A percentile compares a stretch with the other conserved stretches of the same genome.
Evolutionary conservation across 2,797 vertebrate genomes (phyloP).

Genomic region (Danio aesculapii): DNA sequence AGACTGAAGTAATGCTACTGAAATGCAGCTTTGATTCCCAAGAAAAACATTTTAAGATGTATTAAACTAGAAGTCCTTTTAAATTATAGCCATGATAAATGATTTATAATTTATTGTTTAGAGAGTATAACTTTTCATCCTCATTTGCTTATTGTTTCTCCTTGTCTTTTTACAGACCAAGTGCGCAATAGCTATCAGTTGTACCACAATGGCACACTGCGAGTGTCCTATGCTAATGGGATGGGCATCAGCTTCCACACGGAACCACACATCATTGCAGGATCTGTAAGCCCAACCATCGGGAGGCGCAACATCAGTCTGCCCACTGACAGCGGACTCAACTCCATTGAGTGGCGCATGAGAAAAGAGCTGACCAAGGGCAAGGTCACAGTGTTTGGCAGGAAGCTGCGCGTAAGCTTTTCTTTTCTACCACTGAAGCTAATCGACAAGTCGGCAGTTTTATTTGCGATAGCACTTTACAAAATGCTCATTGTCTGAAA

Average conservation of each 20-base stretch:
- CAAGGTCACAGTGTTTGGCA: conserved; percentile 89
- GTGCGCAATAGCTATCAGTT: conserved; percentile 91
- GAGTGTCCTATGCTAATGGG: conserved; percentile 89
- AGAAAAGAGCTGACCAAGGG: conserved; percentile 90
- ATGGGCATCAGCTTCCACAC: conserved; percentile 92
- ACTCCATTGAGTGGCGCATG: conserved; percentile 91
- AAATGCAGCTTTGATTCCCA: background rate
- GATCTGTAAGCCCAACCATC: conserved; percentile 88
- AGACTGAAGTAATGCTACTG: background rate
- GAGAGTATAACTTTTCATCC: conserved; percentile 24
- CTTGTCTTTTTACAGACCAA: conserved; percentile 81
- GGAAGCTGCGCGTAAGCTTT: conserved; percentile 87
- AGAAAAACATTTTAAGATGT: background rate
- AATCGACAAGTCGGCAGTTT: background rate
- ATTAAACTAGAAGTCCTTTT: background rate
- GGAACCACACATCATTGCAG: conserved; percentile 88
- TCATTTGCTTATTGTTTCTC: background rate
- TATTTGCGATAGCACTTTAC: background rate
- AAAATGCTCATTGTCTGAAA: background rate
- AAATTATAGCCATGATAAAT: background rate
- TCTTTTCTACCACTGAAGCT: background rate
- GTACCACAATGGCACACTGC: conserved; percentile 88
- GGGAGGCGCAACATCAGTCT: conserved; percentile 89
- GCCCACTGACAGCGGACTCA: conserved; percentile 89
- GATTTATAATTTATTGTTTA: background rate